Conservation (phyloP, 2,888 invertebrate species). For the Aspidiotus rigidus region DNA sequence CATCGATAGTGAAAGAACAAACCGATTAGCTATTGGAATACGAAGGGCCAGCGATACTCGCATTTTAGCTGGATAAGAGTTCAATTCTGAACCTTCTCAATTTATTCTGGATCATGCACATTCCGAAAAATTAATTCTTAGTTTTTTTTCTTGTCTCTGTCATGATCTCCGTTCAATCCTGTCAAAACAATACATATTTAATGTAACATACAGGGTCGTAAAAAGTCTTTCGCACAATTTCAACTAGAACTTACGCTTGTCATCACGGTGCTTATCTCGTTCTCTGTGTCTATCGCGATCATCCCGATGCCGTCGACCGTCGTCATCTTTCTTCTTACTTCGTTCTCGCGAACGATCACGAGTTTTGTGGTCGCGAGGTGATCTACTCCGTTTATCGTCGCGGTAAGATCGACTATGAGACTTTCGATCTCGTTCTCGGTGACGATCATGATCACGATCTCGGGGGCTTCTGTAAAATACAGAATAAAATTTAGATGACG, state of each 20-base stretch:
- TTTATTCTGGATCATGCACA: no score
- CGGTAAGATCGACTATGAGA: slow-evolving; percentile 7
- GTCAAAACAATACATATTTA: not conserved
- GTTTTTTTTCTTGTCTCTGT: slow-evolving; percentile 5
- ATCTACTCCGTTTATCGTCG: slow-evolving; percentile 10
- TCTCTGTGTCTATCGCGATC: slow-evolving; percentile 15
- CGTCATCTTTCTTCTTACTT: not conserved
- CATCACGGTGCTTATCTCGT: slow-evolving; percentile 17
- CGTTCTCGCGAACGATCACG: slow-evolving; percentile 15
- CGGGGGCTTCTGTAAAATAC: slow-evolving; percentile 11
- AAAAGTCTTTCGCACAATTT: not conserved
- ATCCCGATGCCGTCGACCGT: not conserved
- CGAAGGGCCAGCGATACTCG: no score
- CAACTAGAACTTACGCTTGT: not conserved
- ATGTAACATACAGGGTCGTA: not conserved
- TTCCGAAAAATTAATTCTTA: not conserved
- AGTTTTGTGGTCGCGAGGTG: slow-evolving; percentile 8
- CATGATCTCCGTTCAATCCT: slow-evolving; percentile 17
- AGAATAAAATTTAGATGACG: not conserved
- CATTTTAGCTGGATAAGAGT: no score
- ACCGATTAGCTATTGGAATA: no score
- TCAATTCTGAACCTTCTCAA: no score
- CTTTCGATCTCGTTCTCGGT: slow-evolving; percentile 14
- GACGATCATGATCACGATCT: slow-evolving; percentile 18
- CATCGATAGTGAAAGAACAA: no score